Base-by-base conservation (phyloP, 2,113 vertebrate species). In the Corvus moneduloides region DNA sequence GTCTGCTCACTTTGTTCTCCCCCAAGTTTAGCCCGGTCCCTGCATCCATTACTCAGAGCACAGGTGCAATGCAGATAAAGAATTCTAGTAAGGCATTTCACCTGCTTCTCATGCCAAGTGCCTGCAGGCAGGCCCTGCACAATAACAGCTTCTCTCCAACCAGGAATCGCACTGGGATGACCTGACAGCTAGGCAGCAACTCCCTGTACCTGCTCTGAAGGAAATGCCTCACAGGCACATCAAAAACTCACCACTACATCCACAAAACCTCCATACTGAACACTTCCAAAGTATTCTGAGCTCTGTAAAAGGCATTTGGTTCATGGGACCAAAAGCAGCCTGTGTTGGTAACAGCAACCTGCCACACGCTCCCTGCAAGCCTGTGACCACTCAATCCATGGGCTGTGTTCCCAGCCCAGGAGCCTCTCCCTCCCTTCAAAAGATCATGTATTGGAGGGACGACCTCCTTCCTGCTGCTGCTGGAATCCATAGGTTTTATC, bases 121-220 rank as follows among this genome's bases (percentile, higher is more conserved):
- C 62, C 51, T 23, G 51, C 61, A 39, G 51, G 55, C 55, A 89
- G 39, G 35, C 27, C 3, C 16, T 16, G 41, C 32, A 16, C 6
- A 39, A 1, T 3, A 82, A 59, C 27, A 43, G 9, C 8, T 24
- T 22, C 35, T 46, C 78, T 79, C 63, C 69, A 56, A 20, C 27
- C 10, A 28, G 35, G 48, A 87, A 63, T 20, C 0, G 0, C 27
- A 16, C 0, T 17, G 43, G 51, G 35, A 71, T 1, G 0, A 11
- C 6, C 48, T 20, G 30, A 49, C 17, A 59, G n/a, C 35, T 14
- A 17, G 0, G 2, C 37, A 35, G 37, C 48, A 63, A n/a, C 39
- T 27, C 67, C 75, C 23, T 15, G 8, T 17, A 87, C 62, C 71
- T 20, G 7, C 6, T 23, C 13, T 5, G 23, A 69, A 59, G 35